Conservation (phyloP, 2,888 invertebrate genomes). For the Drosophila ustulata region DNA sequence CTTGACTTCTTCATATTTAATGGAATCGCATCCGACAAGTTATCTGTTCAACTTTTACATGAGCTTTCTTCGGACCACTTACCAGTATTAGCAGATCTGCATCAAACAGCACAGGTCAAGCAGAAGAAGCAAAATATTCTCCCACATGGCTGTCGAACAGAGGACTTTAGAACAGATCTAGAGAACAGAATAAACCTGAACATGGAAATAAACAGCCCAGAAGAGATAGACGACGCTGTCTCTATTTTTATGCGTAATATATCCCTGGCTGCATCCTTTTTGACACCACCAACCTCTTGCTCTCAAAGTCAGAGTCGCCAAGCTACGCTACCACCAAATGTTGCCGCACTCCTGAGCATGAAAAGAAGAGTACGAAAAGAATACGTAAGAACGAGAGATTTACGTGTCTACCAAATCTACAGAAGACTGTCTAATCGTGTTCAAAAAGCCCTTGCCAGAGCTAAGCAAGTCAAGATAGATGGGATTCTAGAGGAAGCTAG, state of each 20-base stretch:
- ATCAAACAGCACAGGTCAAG: not conserved
- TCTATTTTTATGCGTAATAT: no score
- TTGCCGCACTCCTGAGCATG: not conserved
- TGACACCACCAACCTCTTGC: not conserved
- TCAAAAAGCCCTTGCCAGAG: not conserved
- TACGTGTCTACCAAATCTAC: not conserved
- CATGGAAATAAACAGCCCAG: no score
- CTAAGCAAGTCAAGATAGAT: no score
- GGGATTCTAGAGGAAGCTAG: not conserved
- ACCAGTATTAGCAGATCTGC: not conserved
- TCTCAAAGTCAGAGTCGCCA: not conserved
- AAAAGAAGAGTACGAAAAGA: conserved; percentile 11
- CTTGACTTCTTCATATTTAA: conserved; percentile 23
- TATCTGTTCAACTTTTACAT: conserved; percentile 1
- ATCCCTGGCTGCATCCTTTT: not conserved
- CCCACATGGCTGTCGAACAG: not conserved
- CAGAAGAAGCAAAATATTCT: not conserved
- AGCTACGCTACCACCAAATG: not conserved
- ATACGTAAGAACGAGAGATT: not conserved
- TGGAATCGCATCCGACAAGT: conserved; percentile 4
- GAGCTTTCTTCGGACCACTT: conserved; percentile 21
- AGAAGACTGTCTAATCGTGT: conserved; percentile 2
- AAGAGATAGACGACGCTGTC: no score
- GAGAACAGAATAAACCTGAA: no score
- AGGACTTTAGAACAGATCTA: not conserved